Percentiles rank a stretch among this genome's conserved stretches.
Evolutionary conservation across 2,888 invertebrate species (phyloP).

Genomic region (Drosophila anceps): DNA sequence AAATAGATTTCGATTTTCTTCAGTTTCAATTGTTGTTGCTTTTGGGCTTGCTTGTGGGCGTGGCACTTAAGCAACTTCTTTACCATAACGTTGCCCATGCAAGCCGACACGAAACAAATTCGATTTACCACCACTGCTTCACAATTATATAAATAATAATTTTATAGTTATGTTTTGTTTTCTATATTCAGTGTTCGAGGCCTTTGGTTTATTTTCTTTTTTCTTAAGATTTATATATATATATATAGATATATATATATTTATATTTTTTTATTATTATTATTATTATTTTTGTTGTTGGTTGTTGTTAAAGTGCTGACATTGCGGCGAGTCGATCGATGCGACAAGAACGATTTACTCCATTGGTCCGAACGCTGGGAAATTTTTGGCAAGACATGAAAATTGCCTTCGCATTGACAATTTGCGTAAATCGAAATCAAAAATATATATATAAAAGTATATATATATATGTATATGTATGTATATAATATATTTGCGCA

Average conservation of each 20-base stretch:
- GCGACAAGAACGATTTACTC: slow-evolving; percentile 54
- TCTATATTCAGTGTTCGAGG: slow-evolving; percentile 5
- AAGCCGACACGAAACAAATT: slow-evolving; percentile 46
- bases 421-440: slow-evolving; percentile 40
- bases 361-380: slow-evolving; percentile 45
- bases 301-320: slow-evolving; percentile 58
- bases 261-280: neutral
- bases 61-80: slow-evolving; percentile 69
- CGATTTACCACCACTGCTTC: slow-evolving; percentile 7
- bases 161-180: neutral
- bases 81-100: slow-evolving; percentile 84
- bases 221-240: slow-evolving; percentile 8
- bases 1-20: slow-evolving; percentile 83
- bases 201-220: neutral
- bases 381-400: slow-evolving; percentile 73
- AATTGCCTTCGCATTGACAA: slow-evolving; percentile 56
- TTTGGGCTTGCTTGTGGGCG: slow-evolving; percentile 50
- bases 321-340: slow-evolving; percentile 45
- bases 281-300: slow-evolving; percentile 5
- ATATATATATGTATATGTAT: too few species aligned
- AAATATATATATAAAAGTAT: slow-evolving; percentile 10
- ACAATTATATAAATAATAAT: slow-evolving; percentile 3
- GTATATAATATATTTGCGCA: neutral
- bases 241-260: neutral
- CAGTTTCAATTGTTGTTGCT: slow-evolving; percentile 71